These are phyloP conservation scores for Aegypius monachus DNA, from an alignment of 2,113 vertebrate genomes.

Conservation along the genomic window DNA sequence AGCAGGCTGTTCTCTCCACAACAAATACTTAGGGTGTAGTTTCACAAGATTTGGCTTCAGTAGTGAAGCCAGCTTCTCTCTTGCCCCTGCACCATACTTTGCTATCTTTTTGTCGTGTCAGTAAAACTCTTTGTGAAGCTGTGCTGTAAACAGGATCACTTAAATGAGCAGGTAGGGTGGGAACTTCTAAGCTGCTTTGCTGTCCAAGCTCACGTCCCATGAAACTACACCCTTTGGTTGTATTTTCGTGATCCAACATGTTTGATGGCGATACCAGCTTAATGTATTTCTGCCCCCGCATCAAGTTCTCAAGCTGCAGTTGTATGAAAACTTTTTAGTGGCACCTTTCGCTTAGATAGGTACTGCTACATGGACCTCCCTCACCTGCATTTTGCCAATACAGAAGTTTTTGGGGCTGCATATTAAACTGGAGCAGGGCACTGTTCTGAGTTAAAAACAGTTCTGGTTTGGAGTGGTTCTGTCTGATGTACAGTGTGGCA, in stretches of 20 bases:
- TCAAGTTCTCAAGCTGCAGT: not conserved
- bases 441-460: not conserved
- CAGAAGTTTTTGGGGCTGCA: not conserved
- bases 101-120: slow-evolving; percentile 25
- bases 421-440: not conserved
- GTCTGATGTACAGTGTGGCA: not conserved
- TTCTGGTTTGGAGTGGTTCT: not conserved
- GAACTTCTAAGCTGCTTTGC: not conserved
- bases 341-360: not conserved
- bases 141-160: not conserved
- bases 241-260: slow-evolving; percentile 22
- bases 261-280: not conserved
- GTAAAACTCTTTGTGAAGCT: slow-evolving; percentile 18
- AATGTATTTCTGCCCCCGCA: not conserved
- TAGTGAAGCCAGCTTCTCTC: not conserved
- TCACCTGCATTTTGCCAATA: not conserved
- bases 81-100: not conserved
- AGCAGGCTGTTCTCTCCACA: not conserved
- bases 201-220: not conserved
- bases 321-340: not conserved
- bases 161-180: slow-evolving; percentile 2
- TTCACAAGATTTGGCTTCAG: slow-evolving; percentile 6
- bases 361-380: not conserved
- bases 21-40: not conserved
- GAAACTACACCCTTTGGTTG: slow-evolving; percentile 26